Conservation (phyloP, 2,888 invertebrate genomes). For the Cephus nigrinus region DNA sequence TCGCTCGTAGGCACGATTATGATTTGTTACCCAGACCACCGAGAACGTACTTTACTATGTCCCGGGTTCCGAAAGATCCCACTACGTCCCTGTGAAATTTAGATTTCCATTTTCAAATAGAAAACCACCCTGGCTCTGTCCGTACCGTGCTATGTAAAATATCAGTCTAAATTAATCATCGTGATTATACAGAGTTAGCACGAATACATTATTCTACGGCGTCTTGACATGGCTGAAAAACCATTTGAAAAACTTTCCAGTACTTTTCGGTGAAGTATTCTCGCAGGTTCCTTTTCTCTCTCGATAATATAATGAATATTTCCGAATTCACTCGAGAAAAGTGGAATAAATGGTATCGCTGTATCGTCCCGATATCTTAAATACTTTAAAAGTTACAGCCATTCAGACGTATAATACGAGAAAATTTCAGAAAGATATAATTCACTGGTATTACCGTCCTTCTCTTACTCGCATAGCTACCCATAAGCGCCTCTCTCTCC, state of each 20-base stretch:
- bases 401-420: neutral
- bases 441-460: neutral
- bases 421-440: neutral
- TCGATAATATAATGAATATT: neutral
- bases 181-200: too few species aligned
- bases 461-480: neutral
- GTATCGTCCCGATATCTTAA: neutral
- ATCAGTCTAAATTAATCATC: too few species aligned
- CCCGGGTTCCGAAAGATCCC: neutral
- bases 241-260: neutral
- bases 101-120: too few species aligned
- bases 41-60: constrained; percentile 23
- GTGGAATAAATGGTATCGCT: neutral
- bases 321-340: neutral
- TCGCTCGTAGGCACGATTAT: constrained; percentile 59
- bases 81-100: neutral
- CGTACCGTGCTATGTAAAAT: too few species aligned
- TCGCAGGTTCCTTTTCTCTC: neutral
- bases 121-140: too few species aligned
- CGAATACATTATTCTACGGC: too few species aligned
- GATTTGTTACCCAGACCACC: constrained; percentile 62
- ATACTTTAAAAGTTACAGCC: neutral
- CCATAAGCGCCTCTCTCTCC: neutral
- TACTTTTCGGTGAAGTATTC: neutral
- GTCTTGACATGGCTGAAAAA: neutral